Conservation (phyloP, 2,888 invertebrate genomes). For the Teleiodes luculella region DNA sequence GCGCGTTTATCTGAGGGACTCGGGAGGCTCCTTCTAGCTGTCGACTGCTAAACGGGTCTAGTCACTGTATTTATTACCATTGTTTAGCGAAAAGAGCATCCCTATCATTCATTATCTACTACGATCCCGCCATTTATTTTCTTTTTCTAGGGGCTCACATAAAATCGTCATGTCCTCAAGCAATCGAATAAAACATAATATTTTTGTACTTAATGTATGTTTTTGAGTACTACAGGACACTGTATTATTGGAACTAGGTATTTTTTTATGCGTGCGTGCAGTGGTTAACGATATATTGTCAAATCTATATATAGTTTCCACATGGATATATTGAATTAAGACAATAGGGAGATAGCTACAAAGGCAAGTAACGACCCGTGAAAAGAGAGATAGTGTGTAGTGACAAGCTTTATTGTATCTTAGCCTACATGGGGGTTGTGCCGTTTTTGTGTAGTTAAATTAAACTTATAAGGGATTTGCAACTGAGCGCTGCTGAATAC, state of each 20-base stretch:
- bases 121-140: slow-evolving; percentile 42
- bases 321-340: background rate
- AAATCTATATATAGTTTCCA: too few species aligned
- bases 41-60: slow-evolving; percentile 60
- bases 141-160: background rate
- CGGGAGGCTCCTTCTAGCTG: slow-evolving; percentile 32
- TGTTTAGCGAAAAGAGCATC: slow-evolving; percentile 71
- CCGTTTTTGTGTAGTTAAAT: slow-evolving; percentile 10
- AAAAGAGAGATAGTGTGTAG: background rate
- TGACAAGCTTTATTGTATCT: slow-evolving; percentile 21
- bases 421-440: slow-evolving; percentile 20
- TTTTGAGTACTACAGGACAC: too few species aligned
- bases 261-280: background rate
- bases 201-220: too few species aligned
- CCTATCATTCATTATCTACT: slow-evolving; percentile 68
- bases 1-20: slow-evolving; percentile 8
- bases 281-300: too few species aligned
- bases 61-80: slow-evolving; percentile 77
- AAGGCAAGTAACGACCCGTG: slow-evolving; percentile 15
- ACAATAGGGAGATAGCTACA: slow-evolving; percentile 1
- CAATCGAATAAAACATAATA: too few species aligned
- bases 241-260: too few species aligned
- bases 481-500: too few species aligned
- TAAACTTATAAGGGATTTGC: slow-evolving; percentile 3
- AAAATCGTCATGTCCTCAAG: background rate